A percentile compares a stretch with the other conserved stretches of the same genome.
Conservation (phyloP, 2,888 invertebrate species). For the Conomelus anceps region DNA sequence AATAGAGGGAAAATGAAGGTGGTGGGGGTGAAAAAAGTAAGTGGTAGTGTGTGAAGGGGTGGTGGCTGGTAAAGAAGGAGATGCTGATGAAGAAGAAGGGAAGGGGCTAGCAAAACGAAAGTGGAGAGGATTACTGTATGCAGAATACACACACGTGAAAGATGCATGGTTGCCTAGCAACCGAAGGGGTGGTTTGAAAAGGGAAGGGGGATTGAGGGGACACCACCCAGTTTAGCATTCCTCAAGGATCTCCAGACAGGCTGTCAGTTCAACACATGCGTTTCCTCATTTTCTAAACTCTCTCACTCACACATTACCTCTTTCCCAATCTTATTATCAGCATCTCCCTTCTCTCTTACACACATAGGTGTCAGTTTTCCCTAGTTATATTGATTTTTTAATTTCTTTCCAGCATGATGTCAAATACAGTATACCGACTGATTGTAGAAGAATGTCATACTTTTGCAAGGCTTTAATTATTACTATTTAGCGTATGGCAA, state of each 20-base stretch:
- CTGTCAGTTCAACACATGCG: background rate
- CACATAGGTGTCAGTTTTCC: too few species aligned
- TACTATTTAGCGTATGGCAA: too few species aligned
- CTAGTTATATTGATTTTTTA: too few species aligned
- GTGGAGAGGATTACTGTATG: background rate
- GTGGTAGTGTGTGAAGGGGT: background rate
- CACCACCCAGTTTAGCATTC: conserved; percentile 15
- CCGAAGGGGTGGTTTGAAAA: background rate
- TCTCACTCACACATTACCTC: background rate
- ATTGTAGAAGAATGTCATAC: too few species aligned
- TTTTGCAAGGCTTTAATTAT: too few species aligned
- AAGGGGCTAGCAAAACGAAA: background rate
- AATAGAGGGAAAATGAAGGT: background rate
- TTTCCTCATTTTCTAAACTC: background rate
- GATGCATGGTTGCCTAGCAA: conserved; percentile 4
- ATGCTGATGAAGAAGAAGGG: background rate
- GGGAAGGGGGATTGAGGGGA: background rate
- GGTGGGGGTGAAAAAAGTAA: background rate
- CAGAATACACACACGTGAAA: conserved; percentile 13
- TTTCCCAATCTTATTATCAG: background rate
- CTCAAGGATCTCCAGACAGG: background rate
- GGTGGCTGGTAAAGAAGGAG: background rate
- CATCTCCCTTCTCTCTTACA: background rate
- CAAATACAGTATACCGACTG: too few species aligned
- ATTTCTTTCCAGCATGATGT: too few species aligned